These are phyloP conservation scores for Neodontobutis hainanensis DNA, from an alignment of 2,113 vertebrate species.

Conservation along the genomic window DNA sequence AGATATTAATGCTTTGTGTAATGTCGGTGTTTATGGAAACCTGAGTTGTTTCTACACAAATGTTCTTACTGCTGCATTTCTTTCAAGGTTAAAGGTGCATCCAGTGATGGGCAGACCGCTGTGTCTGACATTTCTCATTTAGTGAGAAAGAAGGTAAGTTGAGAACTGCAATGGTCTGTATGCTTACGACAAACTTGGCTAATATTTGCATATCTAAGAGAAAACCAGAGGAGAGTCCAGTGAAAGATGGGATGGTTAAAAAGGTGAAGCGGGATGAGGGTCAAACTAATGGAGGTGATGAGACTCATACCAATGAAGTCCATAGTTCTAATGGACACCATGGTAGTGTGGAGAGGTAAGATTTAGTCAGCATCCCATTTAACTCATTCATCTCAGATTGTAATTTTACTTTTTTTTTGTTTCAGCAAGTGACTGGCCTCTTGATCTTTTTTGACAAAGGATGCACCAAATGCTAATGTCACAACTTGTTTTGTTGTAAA, in stretches of 20 bases:
- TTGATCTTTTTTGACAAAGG: neutral
- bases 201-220: conserved; percentile 41
- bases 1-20: neutral
- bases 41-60: neutral
- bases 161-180: neutral
- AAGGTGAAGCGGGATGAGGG: conserved; percentile 60
- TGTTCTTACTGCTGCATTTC: neutral
- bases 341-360: conserved; percentile 27
- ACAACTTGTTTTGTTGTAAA: conserved; percentile 82
- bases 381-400: neutral
- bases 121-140: conserved; percentile 71
- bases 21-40: too few relatives aligned
- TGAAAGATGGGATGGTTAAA: conserved; percentile 56
- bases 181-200: neutral
- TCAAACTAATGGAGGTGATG: neutral
- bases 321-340: conserved; percentile 7
- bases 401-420: neutral
- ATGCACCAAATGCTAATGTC: neutral
- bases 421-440: conserved; percentile 75
- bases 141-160: conserved; percentile 72
- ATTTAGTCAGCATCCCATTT: neutral
- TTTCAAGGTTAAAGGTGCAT: conserved; percentile 22
- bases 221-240: conserved; percentile 73
- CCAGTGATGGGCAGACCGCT: conserved; percentile 1
- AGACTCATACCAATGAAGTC: neutral